These are phyloP conservation scores for Trissoscelio sp. DNA, from an alignment of 2,888 invertebrate genomes.

Conservation along the genomic window DNA sequence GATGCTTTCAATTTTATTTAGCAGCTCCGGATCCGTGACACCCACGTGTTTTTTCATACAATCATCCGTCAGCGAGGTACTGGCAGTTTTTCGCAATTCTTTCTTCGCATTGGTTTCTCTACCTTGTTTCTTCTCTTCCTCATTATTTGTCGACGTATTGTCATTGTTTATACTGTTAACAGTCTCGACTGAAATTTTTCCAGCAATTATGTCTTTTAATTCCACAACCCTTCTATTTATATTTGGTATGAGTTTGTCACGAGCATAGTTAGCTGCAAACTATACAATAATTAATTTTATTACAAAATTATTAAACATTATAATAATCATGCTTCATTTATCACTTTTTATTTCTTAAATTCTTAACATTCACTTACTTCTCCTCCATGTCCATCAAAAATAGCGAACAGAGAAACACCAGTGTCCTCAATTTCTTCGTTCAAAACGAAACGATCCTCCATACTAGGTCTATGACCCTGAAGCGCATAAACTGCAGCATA, in stretches of 20 bases:
- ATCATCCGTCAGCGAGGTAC: constrained; percentile 85
- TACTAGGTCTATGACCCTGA: constrained; percentile 94
- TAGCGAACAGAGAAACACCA: constrained; percentile 94
- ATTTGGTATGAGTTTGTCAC: constrained; percentile 93
- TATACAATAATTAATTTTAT: constrained; percentile 75
- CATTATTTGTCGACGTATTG: constrained; percentile 79
- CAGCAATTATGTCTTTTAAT: constrained; percentile 88
- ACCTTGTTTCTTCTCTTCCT: constrained; percentile 83
- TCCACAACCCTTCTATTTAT: constrained; percentile 90
- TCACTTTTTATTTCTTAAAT: no score
- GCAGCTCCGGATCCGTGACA: constrained; percentile 88
- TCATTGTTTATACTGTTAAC: constrained; percentile 70
- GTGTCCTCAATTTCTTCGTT: constrained; percentile 93
- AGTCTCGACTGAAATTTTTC: constrained; percentile 83
- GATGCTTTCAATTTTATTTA: constrained; percentile 87
- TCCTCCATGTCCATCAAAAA: constrained; percentile 98
- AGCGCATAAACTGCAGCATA: constrained; percentile 94
- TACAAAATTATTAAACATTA: constrained; percentile 19
- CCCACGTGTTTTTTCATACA: constrained; percentile 84
- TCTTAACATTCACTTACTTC: constrained; percentile 85
- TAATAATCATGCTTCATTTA: no score
- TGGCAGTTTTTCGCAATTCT: constrained; percentile 88
- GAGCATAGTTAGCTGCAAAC: constrained; percentile 96
- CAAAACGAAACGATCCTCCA: constrained; percentile 97
- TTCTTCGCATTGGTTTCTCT: constrained; percentile 82